Base-by-base conservation (phyloP, 2,113 vertebrate species). In the Rynchops niger region DNA sequence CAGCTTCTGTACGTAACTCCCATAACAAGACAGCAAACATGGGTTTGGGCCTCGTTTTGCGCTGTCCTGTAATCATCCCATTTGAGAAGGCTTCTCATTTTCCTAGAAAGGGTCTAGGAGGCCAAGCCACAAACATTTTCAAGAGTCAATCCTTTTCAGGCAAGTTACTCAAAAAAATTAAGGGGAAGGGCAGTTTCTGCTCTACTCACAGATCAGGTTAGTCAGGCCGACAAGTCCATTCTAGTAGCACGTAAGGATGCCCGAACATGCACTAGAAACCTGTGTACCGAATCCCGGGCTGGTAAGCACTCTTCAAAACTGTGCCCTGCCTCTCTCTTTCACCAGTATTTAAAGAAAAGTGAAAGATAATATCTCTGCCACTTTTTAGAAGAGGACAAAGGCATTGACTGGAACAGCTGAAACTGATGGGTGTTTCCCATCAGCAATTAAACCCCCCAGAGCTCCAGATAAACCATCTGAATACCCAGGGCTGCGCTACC, bases 201-300 rank as follows among this genome's bases (percentile, higher is more conserved):
- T 69, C 43, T 74, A 6, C 72, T 93, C 50, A 80, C 50, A 78
- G 69, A 93, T 80, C 83, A 65, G 55, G 69, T 96, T 93, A 95
- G 88, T 88, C 92, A 95, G 81, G 76, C 19, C 5, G 88, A 88
- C 97, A 97, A 96, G 96, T 82, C 88, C 86, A 43, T 91, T 97
- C 97, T 97, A 67, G 97, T n/a, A 96, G 25, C 12, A 36, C 1
- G 1, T 22, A 32, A 77, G 65, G 82, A 69, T 94, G 94, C 50
- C 80, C 95, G 85, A 93, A 95, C 97, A 96, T 0, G 88, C 49
- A 88, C 43, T 72, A 72, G 61, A 34, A 86, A 55, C 43, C 42
- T n/a, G 59, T 7, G 59, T 58, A 58, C 59, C 1, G 3, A 40
- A 72, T 49, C 22, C 74, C 42, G 53, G 52, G 36, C 80, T 74